These are phyloP conservation scores for Myiothlypis chrysogaster DNA, from an alignment of 2,797 vertebrate genomes.

Conservation along the genomic window DNA sequence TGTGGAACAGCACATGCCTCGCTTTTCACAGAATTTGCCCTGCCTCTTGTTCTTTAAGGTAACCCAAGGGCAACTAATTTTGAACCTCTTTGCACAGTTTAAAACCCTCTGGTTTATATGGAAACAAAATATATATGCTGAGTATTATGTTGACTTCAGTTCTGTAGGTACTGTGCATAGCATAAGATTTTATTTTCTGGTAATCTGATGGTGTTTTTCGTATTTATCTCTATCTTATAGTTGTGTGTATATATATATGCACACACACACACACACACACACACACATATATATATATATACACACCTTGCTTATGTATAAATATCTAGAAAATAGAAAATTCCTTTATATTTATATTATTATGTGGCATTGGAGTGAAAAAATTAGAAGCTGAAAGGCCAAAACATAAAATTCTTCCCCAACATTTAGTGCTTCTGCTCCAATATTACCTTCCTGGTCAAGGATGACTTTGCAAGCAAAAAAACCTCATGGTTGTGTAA, in stretches of 20 bases:
- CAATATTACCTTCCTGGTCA: background rate
- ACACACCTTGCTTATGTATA: background rate
- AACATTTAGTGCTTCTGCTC: background rate
- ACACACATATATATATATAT: no score
- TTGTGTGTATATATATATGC: background rate
- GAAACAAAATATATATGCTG: background rate
- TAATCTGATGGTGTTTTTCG: background rate
- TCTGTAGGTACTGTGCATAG: background rate
- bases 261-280: no score
- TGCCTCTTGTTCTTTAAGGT: background rate
- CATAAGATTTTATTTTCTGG: background rate
- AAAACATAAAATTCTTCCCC: background rate
- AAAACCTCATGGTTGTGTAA: background rate
- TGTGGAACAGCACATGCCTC: fast-evolving
- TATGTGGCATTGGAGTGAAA: background rate
- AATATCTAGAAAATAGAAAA: background rate
- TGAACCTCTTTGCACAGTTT: background rate
- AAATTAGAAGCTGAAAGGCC: background rate
- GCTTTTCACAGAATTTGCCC: background rate
- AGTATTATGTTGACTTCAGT: background rate
- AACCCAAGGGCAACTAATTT: background rate
- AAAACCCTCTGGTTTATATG: background rate
- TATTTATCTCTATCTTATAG: background rate
- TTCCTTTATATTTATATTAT: background rate
- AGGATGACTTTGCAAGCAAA: background rate